These are phyloP conservation scores for Euwallacea fornicatus DNA, from an alignment of 1,140 invertebrate genomes.

Conservation along the genomic window DNA sequence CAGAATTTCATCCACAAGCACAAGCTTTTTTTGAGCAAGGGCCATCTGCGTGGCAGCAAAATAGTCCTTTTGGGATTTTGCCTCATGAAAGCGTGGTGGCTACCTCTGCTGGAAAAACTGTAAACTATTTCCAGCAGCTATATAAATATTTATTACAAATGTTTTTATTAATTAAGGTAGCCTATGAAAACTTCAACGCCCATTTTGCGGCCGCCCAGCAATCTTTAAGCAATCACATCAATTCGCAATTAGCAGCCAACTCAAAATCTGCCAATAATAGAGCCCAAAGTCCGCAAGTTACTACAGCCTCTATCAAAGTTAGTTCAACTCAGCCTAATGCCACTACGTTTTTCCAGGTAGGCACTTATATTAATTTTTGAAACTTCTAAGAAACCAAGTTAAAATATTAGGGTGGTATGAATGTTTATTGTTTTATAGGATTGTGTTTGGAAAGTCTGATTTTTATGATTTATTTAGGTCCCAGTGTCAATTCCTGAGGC, in stretches of 20 bases:
- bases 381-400: not conserved
- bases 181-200: constrained; percentile 45
- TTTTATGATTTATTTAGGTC: constrained; percentile 45
- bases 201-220: constrained; percentile 66
- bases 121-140: constrained; percentile 48
- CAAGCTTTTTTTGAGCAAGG: constrained; percentile 68
- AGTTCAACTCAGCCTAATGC: constrained; percentile 59
- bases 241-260: constrained; percentile 60
- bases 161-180: constrained; percentile 5
- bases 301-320: constrained; percentile 59
- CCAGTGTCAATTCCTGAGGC: constrained; percentile 48
- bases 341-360: constrained; percentile 63
- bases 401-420: not conserved
- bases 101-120: constrained; percentile 64
- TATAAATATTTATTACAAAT: too few species aligned
- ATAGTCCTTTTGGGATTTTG: constrained; percentile 74
- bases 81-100: constrained; percentile 75
- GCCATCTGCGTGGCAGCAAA: constrained; percentile 66
- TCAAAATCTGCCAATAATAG: constrained; percentile 55
- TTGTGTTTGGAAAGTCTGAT: constrained; percentile 36
- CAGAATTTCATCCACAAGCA: constrained; percentile 58
- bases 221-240: constrained; percentile 61
- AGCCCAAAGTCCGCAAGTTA: constrained; percentile 60
- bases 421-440: not conserved
- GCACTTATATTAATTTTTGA: not conserved